These are phyloP conservation scores for Volucella zonaria DNA, from an alignment of 2,888 invertebrate genomes.

Conservation along the genomic window DNA sequence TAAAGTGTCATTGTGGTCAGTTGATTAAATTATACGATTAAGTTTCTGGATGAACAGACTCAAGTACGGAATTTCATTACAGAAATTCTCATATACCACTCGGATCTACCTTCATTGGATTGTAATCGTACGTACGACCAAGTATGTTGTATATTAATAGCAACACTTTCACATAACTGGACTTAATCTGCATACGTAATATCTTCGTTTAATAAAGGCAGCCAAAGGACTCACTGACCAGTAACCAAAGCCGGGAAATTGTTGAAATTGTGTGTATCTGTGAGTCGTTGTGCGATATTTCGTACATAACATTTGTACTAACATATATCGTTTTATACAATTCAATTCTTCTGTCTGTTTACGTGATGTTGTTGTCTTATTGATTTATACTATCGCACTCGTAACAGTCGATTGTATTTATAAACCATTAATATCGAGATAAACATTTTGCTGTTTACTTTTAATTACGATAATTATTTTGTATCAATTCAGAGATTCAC, in stretches of 20 bases:
- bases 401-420: constrained; percentile 53
- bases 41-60: no score
- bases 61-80: neutral
- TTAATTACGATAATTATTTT: constrained; percentile 80
- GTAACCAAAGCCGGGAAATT: constrained; percentile 11
- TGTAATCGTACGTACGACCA: neutral
- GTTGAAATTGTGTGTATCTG: no score
- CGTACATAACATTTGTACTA: neutral
- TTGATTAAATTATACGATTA: no score
- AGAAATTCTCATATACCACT: neutral
- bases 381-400: constrained; percentile 57
- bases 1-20: no score
- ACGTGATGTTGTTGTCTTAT: constrained; percentile 50
- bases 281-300: constrained; percentile 14
- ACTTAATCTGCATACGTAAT: constrained; percentile 58
- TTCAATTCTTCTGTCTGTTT: constrained; percentile 28
- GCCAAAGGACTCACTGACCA: neutral
- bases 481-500: constrained; percentile 24
- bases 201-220: constrained; percentile 13
- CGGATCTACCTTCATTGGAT: neutral
- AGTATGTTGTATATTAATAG: constrained; percentile 39
- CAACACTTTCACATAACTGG: constrained; percentile 40
- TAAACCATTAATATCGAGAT: constrained; percentile 51
- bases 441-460: constrained; percentile 77
- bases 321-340: constrained; percentile 9